phyloP scores from a whole-genome alignment of 1,140 invertebrate species.

The Brachionus rubens region DNA sequence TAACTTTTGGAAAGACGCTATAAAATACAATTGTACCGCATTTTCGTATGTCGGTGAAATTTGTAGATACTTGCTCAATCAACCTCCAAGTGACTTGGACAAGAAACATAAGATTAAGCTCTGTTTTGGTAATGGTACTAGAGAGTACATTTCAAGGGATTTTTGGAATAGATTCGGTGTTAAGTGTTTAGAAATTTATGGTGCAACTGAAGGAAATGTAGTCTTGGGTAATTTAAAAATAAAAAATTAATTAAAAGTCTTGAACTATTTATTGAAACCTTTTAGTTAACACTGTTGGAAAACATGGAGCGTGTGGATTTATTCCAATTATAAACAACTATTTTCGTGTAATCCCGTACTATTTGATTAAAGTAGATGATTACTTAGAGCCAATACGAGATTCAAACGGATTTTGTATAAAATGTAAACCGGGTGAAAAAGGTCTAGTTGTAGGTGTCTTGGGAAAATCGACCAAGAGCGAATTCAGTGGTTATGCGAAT shows the following conservation, averaged over 20 bases:
- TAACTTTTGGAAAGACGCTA: conserved; percentile 88
- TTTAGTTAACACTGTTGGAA: conserved; percentile 26
- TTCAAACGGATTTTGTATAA: conserved; percentile 73
- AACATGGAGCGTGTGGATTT: conserved; percentile 83
- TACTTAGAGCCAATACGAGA: conserved; percentile 53
- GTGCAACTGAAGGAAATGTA: conserved; percentile 88
- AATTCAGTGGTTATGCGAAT: conserved; percentile 80
- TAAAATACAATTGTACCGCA: conserved; percentile 85
- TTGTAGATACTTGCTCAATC: conserved; percentile 90
- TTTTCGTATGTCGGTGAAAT: conserved; percentile 89
- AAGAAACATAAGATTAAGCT: conserved; percentile 76
- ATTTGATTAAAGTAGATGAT: conserved; percentile 14
- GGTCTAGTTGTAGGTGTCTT: conserved; percentile 97
- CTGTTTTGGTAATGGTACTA: conserved; percentile 93
- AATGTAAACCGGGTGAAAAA: conserved; percentile 78
- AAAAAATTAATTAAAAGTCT: too few relatives aligned
- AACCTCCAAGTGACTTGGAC: conserved; percentile 73
- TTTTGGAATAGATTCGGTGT: conserved; percentile 88
- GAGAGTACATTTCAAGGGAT: conserved; percentile 89
- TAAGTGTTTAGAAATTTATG: conserved; percentile 85
- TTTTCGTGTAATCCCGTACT: background rate
- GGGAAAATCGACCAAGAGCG: conserved; percentile 64
- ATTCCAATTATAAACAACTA: conserved; percentile 48
- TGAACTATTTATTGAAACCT: background rate
- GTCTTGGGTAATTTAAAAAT: conserved; percentile 3